Conservation (phyloP, 2,797 vertebrate species). For the Coluber constrictor region DNA sequence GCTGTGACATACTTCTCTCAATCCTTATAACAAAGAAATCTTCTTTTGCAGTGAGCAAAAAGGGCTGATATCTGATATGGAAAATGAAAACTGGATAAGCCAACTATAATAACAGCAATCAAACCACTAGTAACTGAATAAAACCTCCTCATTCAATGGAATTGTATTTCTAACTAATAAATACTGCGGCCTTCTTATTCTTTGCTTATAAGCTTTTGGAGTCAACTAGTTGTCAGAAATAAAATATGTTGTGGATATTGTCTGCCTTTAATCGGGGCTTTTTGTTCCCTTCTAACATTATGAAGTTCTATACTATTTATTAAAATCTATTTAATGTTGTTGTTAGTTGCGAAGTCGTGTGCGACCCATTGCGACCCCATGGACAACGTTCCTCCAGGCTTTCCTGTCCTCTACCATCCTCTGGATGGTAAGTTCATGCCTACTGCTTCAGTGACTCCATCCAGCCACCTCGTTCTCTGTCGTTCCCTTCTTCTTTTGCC, state of each 20-base stretch:
- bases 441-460: no score
- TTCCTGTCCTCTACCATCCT: no score
- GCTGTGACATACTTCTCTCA: slow-evolving; percentile 31
- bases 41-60: slow-evolving; percentile 25
- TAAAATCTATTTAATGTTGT: slow-evolving; percentile 1
- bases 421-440: no score
- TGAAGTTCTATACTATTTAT: not conserved
- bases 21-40: slow-evolving; percentile 41
- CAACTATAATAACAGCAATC: not conserved
- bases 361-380: no score
- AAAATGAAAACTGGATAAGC: slow-evolving; percentile 4
- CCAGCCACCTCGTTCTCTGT: no score
- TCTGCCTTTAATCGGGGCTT: not conserved
- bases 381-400: no score
- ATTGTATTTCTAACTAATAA: not conserved
- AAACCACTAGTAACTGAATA: not conserved
- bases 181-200: no score
- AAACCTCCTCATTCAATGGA: not conserved
- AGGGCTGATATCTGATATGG: not conserved
- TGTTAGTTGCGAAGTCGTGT: no score
- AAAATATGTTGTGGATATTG: not conserved
- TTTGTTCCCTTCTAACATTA: not conserved
- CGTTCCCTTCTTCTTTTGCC: no score
- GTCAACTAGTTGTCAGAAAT: not conserved
- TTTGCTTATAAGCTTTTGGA: not conserved